Percentiles rank a stretch among this genome's conserved stretches.
Conservation (phyloP, 2,113 vertebrate species). For the Ictalurus punctatus region DNA sequence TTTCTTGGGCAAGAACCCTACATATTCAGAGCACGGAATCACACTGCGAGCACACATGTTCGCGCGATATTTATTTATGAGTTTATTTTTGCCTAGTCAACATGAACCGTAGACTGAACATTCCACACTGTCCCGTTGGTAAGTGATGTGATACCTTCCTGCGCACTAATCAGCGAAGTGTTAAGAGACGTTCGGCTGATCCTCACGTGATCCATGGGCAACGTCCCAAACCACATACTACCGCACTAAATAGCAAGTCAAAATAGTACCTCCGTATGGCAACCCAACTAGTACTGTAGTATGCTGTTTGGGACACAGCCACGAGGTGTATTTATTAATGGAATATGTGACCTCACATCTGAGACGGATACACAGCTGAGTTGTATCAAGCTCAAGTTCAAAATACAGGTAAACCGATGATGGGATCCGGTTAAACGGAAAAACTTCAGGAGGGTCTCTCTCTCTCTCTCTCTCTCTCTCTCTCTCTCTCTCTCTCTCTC, state of each 20-base stretch:
- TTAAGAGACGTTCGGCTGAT: constrained; percentile 14
- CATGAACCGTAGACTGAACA: background rate
- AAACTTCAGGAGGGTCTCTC: background rate
- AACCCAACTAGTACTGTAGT: background rate
- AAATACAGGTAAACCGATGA: constrained; percentile 32
- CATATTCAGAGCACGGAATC: background rate
- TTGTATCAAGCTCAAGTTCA: constrained; percentile 50
- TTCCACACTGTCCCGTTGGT: background rate
- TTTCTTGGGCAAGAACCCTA: background rate
- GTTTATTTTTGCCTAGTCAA: background rate
- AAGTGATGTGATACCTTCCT: constrained; percentile 24
- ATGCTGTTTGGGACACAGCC: constrained; percentile 23
- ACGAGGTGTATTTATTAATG: constrained; percentile 55
- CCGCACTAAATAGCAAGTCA: constrained; percentile 5
- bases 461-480: too few species aligned
- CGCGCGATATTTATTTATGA: background rate
- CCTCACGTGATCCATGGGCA: constrained; percentile 51
- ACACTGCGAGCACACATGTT: background rate
- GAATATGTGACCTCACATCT: constrained; percentile 38
- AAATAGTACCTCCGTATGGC: background rate
- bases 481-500: too few species aligned
- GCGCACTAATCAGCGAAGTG: background rate
- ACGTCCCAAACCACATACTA: constrained; percentile 14
- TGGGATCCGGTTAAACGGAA: constrained; percentile 7
- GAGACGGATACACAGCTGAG: constrained; percentile 36